These are phyloP conservation scores for Thymelicus sylvestris DNA, from an alignment of 2,888 invertebrate species.

Conservation along the genomic window DNA sequence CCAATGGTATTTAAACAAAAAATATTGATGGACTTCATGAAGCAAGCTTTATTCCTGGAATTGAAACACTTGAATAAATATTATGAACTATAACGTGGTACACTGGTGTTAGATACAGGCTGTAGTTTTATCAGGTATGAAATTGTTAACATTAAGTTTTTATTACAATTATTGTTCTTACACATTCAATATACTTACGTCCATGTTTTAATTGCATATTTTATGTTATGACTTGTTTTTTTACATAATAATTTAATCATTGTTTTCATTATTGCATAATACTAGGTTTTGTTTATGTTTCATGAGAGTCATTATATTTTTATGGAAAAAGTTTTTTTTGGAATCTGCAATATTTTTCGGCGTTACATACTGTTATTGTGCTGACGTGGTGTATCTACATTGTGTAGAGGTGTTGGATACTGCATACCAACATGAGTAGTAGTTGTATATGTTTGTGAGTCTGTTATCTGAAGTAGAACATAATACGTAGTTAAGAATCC, in stretches of 20 bases:
- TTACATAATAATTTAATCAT: constrained; percentile 79
- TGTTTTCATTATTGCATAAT: constrained; percentile 76
- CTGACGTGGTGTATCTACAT: constrained; percentile 16
- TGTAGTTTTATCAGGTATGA: constrained; percentile 79
- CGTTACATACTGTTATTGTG: constrained; percentile 46
- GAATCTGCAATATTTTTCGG: constrained; percentile 80
- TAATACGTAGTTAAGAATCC: constrained; percentile 49
- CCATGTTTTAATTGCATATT: constrained; percentile 83
- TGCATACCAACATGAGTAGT: constrained; percentile 11
- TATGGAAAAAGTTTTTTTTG: constrained; percentile 67
- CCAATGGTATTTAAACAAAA: not conserved
- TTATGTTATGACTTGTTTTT: constrained; percentile 81
- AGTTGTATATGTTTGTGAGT: constrained; percentile 32
- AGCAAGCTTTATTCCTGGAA: not conserved
- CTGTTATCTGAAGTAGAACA: constrained; percentile 37
- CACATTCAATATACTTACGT: constrained; percentile 79
- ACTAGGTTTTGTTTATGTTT: constrained; percentile 58
- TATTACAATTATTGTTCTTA: constrained; percentile 71
- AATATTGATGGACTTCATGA: not conserved
- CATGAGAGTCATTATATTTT: constrained; percentile 68
- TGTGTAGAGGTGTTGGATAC: constrained; percentile 7
- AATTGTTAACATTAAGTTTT: constrained; percentile 62
- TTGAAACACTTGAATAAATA: constrained; percentile 38
- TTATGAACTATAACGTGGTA: constrained; percentile 19
- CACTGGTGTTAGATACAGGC: constrained; percentile 48